A percentile compares a stretch with the other conserved stretches of the same genome.
Evolutionary conservation across 1,140 invertebrate species (phyloP).

Genomic region (Babylonia areolata): DNA sequence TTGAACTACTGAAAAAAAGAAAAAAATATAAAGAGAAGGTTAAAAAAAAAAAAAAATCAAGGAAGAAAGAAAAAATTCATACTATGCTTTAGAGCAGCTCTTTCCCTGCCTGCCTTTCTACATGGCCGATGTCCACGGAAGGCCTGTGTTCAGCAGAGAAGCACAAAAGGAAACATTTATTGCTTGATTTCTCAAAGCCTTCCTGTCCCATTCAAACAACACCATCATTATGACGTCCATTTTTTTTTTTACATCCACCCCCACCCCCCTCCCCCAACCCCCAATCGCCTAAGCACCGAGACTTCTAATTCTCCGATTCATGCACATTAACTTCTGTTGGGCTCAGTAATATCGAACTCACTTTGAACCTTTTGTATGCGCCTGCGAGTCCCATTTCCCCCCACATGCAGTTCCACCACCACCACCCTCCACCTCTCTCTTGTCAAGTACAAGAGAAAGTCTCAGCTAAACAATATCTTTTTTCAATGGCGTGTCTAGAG

Average conservation of each 20-base stretch:
- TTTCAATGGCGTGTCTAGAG: no score
- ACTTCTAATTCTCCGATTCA: no score
- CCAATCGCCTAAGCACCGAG: no score
- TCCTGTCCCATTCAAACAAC: background rate
- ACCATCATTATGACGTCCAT: no score
- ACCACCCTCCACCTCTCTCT: no score
- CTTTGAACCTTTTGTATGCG: no score
- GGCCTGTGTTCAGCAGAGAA: constrained; percentile 26
- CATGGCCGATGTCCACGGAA: background rate
- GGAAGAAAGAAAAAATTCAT: constrained; percentile 5
- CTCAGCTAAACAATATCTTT: no score
- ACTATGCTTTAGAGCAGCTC: constrained; percentile 29
- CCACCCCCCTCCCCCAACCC: background rate
- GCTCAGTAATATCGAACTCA: no score
- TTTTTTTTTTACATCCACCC: background rate
- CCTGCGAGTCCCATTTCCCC: no score
- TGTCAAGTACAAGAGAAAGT: no score
- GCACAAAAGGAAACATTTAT: background rate
- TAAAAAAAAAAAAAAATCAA: constrained; percentile 15
- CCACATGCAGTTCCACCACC: no score
- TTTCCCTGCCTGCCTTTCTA: constrained; percentile 17
- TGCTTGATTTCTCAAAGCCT: background rate
- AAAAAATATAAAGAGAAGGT: constrained; percentile 3
- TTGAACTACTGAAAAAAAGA: constrained; percentile 18
- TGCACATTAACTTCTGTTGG: no score